Evolutionary conservation across 2,888 invertebrate species (phyloP).

Genomic region (Sphaerophoria rueppellii): DNA sequence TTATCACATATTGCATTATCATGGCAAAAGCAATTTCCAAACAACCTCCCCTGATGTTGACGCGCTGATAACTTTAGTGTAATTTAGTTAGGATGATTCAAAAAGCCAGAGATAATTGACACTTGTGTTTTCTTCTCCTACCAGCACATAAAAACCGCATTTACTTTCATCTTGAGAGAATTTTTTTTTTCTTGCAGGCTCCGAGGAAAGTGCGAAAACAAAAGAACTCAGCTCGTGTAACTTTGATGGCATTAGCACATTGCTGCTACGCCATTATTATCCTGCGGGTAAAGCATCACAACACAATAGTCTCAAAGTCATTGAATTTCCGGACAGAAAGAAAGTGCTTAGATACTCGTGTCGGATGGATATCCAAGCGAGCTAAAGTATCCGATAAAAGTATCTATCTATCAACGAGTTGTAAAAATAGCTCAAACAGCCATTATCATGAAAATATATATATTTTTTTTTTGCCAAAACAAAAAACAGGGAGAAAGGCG

Average conservation of each 20-base stretch:
- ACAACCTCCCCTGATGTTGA: constrained; percentile 25
- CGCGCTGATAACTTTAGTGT: constrained; percentile 44
- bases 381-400: constrained; percentile 58
- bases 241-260: constrained; percentile 38
- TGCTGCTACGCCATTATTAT: constrained; percentile 1
- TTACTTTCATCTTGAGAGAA: constrained; percentile 4
- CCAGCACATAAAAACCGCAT: constrained; percentile 35
- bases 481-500: not conserved
- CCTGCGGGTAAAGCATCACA: constrained; percentile 12
- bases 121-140: constrained; percentile 6
- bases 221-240: constrained; percentile 40
- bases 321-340: constrained; percentile 60
- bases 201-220: not conserved
- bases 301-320: constrained; percentile 49
- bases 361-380: constrained; percentile 45
- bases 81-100: constrained; percentile 62
- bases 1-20: constrained; percentile 66
- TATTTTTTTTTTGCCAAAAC: constrained; percentile 12
- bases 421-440: constrained; percentile 24
- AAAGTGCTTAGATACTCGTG: constrained; percentile 22
- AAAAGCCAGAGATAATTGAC: constrained; percentile 60
- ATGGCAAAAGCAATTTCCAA: constrained; percentile 44
- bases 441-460: constrained; percentile 11
- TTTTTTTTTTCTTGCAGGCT: not conserved
- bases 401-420: constrained; percentile 52